Evolutionary conservation across 2,888 invertebrate genomes (phyloP).

Genomic region (Blomia tropicalis): DNA sequence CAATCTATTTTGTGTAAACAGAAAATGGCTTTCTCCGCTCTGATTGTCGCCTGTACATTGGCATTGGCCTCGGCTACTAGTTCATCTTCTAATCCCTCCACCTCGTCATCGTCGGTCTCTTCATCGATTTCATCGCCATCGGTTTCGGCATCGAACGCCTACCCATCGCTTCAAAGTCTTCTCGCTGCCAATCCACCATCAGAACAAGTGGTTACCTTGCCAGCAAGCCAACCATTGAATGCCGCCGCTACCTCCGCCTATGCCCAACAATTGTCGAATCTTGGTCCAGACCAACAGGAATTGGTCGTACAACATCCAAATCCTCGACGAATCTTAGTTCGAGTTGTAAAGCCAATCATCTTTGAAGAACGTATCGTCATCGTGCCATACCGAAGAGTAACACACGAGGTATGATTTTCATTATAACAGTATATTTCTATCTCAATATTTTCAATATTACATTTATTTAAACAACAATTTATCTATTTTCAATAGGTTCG

Average conservation of each 20-base stretch:
- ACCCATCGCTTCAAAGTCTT: constrained; percentile 1
- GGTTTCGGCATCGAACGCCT: constrained; percentile 12
- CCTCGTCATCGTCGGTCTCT: background rate
- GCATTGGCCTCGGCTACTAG: background rate
- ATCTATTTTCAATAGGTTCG: background rate
- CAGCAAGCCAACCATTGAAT: constrained; percentile 18
- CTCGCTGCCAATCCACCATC: constrained; percentile 17
- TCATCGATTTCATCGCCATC: background rate
- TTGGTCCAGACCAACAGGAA: constrained; percentile 16
- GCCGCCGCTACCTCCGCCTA: background rate
- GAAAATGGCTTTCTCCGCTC: background rate
- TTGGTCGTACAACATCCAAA: constrained; percentile 22
- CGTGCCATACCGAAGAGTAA: constrained; percentile 22
- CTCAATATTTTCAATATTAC: background rate
- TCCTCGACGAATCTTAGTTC: constrained; percentile 18
- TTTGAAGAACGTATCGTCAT: constrained; percentile 23
- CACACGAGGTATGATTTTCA: constrained; percentile 19
- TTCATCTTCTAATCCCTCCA: background rate
- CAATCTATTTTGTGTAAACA: too few relatives aligned
- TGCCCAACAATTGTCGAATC: background rate
- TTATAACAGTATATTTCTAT: background rate
- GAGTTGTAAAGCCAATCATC: constrained; percentile 21
- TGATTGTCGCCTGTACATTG: constrained; percentile 2
- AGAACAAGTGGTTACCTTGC: constrained; percentile 18
- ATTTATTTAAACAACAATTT: background rate